Base-by-base conservation (phyloP, 2,113 vertebrate genomes). In the Sceloporus tristichus region DNA sequence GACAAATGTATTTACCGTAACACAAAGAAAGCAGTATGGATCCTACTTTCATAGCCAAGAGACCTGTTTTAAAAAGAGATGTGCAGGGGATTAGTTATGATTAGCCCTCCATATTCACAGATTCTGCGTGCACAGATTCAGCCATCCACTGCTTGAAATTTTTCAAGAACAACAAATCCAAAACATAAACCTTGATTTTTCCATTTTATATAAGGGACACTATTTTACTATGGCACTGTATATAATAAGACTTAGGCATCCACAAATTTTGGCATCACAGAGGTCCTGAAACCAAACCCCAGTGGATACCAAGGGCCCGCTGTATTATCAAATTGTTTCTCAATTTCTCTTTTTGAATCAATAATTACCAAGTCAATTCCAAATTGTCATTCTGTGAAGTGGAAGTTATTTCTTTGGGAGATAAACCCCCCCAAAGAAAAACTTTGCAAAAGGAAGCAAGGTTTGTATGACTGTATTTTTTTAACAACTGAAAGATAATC, bases 401-500 rank as follows among this genome's bases (percentile, higher is more conserved):
- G 87, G 88, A 70, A 94, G 65, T 92, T 95, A 87, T 84, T 94
- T 83, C 79, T 90, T 7, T 1, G 83, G 91, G 89, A 59, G 82
- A 62, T 23, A 13, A 42, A n/a, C 42, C 42, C 42, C 42, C 42
- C 42, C 34, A 34, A n/a, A 48, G 19, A 93, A 85, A 86, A 89
- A 90, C 75, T 96, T 95, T 93, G 25, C 92, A 93, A 93, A 95
- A 94, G 84, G 96, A 95, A 95, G 76, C 9, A 91, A 91, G 54
- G 79, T 90, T 92, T 76, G 87, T 92, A 85, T 86, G 91, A 90
- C 92, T 95, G 95, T 94, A 86, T 59, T 73, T 89, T 96, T 89
- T 95, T 96, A 95, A 92, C 85, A 94, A 82, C 27, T 94, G 91
- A 93, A 96, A 95, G 85, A 81, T 90, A 92, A 94, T 93, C 94